Evolutionary conservation across 2,113 vertebrate species (phyloP).

Genomic region (Anoura caudifer): DNA sequence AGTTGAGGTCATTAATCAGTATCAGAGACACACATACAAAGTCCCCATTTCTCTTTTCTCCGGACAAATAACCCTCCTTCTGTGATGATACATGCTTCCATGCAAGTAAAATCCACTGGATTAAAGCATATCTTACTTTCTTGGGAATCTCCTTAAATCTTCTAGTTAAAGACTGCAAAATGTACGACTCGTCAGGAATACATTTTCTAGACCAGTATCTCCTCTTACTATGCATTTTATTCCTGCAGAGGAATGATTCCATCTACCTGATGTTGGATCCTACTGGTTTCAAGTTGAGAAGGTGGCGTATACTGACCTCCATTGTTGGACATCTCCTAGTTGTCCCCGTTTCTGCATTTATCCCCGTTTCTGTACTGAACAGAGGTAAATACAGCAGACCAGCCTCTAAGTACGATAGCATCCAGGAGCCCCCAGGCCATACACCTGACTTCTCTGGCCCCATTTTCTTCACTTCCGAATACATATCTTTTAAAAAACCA

Average conservation of each 20-base stretch:
- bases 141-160: background rate
- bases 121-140: background rate
- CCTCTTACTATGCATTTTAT: background rate
- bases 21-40: background rate
- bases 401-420: background rate
- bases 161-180: background rate
- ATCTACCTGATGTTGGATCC: background rate
- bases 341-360: background rate
- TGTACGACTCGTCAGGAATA: background rate
- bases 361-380: background rate
- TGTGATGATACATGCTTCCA: background rate
- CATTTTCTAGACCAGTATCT: conserved; percentile 9
- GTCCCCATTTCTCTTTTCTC: background rate
- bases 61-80: background rate
- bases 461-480: background rate
- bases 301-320: background rate
- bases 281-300: conserved; percentile 13
- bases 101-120: background rate
- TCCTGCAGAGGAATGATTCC: conserved; percentile 1
- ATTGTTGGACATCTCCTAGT: background rate
- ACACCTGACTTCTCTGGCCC: background rate
- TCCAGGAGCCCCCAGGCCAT: background rate
- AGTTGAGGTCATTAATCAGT: background rate
- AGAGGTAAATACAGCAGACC: background rate
- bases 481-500: background rate